phyloP scores from a whole-genome alignment of 2,797 vertebrate genomes.

The Artibeus jamaicensis region DNA sequence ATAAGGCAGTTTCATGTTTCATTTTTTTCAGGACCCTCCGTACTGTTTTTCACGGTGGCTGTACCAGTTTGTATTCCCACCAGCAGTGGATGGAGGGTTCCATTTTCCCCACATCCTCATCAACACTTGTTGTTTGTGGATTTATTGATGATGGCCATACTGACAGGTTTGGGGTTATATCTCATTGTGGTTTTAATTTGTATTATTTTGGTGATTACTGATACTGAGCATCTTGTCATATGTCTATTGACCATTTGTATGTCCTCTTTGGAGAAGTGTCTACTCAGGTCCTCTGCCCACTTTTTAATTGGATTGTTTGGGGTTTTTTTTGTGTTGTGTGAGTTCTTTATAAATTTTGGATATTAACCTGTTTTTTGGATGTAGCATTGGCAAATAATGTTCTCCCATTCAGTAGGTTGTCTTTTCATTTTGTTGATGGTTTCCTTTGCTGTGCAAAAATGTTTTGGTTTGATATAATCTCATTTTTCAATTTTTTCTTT shows the following conservation, averaged over 20 bases:
- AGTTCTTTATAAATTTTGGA: background rate
- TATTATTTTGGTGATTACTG: too few relatives aligned
- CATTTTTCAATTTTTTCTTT: background rate
- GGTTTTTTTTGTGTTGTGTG: background rate
- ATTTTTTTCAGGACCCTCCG: background rate
- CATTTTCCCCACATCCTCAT: background rate
- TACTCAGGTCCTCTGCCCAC: background rate
- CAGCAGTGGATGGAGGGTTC: background rate
- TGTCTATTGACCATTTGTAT: too few relatives aligned
- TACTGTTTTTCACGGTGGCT: background rate
- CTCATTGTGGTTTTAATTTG: background rate
- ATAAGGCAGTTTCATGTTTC: background rate
- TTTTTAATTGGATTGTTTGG: background rate
- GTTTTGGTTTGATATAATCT: background rate
- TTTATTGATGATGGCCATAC: background rate
- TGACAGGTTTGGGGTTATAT: background rate
- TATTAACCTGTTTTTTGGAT: background rate
- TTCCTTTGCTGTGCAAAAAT: background rate
- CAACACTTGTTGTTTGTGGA: background rate
- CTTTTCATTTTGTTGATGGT: background rate
- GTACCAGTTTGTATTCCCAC: background rate
- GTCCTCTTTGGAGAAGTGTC: too few relatives aligned
- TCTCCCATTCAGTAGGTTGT: background rate
- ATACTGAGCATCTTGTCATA: too few relatives aligned
- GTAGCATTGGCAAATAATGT: background rate